Evolutionary conservation across 1,140 invertebrate genomes (phyloP).

Genomic region (Paralvinella palmiformis): DNA sequence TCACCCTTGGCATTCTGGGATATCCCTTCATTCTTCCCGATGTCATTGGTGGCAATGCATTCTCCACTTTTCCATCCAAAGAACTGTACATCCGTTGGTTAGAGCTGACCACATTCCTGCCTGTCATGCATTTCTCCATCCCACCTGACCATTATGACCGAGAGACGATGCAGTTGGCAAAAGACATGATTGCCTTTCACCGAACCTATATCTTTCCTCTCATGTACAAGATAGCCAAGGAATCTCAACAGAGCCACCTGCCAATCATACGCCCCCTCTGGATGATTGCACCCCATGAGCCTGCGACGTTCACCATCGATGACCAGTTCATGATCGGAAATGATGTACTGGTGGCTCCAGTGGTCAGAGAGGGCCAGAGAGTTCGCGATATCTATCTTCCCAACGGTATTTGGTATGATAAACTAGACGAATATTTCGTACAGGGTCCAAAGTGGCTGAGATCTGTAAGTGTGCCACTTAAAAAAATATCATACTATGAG

Average conservation of each 20-base stretch:
- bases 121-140: conserved; percentile 79
- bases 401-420: conserved; percentile 10
- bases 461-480: too few relatives aligned
- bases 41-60: conserved; percentile 83
- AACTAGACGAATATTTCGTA: not conserved
- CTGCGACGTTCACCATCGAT: conserved; percentile 67
- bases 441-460: not conserved
- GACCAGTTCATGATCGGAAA: conserved; percentile 82
- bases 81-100: conserved; percentile 86
- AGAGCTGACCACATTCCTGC: conserved; percentile 78
- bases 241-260: conserved; percentile 1
- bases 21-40: conserved; percentile 81
- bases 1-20: conserved; percentile 77
- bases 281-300: conserved; percentile 80
- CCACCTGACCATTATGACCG: conserved; percentile 79
- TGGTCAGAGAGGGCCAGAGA: conserved; percentile 61
- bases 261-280: conserved; percentile 74
- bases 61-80: conserved; percentile 57
- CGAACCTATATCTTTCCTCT: not conserved
- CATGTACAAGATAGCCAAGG: conserved; percentile 18
- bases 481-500: too few relatives aligned
- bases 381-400: conserved; percentile 21
- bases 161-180: conserved; percentile 62
- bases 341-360: conserved; percentile 72
- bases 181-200: conserved; percentile 60